Base-by-base conservation (phyloP, 2,888 invertebrate genomes). In the Athalia circularis region DNA sequence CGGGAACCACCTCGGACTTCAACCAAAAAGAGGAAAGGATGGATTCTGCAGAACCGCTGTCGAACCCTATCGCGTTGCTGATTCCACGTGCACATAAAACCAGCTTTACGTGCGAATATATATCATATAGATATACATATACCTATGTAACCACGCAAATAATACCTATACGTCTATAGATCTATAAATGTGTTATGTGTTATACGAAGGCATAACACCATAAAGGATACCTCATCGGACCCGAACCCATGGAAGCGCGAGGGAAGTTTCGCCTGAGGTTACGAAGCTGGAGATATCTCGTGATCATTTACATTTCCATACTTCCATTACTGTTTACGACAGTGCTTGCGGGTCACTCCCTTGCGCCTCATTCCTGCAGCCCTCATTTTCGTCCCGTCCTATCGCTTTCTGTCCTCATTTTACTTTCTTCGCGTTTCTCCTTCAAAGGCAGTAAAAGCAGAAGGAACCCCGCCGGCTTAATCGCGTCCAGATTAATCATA, bases 291-390 rank as follows among this genome's bases (percentile, higher is more conserved):
- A 57, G 72, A 77, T 79, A 79, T 81, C 77, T 77, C 68, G 79
- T 77, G 78, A 83, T 83, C 82, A 82, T 83, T 84, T 82, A 81
- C 82, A 84, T 85, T 84, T 85, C 81, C 80, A 84, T 82, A 79
- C 81, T 82, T 74, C 80, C 80, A 82, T 84, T 84, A 84, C 80
- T 82, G 80, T 85, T 83, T 82, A 82, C 79, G 81, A 82, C 64
- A 77, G 79, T 52, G 64, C 45, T 72, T 47, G 64, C 59, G 81
- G 82, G 80, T 81, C 82, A 81, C 47, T 72, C 57, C 57, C 57
- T 57, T 29, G 52, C 43, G 54, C 7, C 57, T n/a, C 48, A 13
- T 48, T 65, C 48, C 13, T 9, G 45, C 43, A 5, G 9, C 65
- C 61, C 54, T 79, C 77, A 78, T 79, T 75, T 78, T 76, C 77